Base-by-base conservation (phyloP, 2,113 vertebrate genomes). In the Cacatua alba region DNA sequence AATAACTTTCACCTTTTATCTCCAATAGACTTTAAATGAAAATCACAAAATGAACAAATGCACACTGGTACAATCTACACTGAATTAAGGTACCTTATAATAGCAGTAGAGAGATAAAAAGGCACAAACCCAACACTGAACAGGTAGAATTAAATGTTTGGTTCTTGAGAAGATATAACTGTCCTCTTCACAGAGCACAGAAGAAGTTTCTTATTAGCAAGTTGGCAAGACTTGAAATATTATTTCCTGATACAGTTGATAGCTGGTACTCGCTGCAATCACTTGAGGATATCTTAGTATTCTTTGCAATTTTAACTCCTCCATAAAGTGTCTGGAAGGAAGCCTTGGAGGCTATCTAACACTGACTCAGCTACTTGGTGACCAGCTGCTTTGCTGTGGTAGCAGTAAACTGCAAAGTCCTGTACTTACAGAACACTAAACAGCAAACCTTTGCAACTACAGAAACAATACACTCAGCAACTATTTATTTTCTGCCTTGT, bases 371-470 rank as follows among this genome's bases (percentile, higher is more conserved):
- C 85, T 71, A 31, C 64, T 81, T 10, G 46, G 76, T 92, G 92
- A 90, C 75, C 93, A 94, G 80, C 37, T 44, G 72, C 90, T 93
- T 96, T 92, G 69, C 94, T 93, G 83, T 84, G 95, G 86, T 71
- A 92, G 86, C 76, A 81, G 59, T 31, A 55, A 88, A 80, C 80
- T 57, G 82, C 77, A 25, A 79, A 93, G 88, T 90, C 77, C 83
- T 80, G 44, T 37, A 67, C 85, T 74, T 81, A 93, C 16, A 91
- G 91, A 84, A 57, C 62, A 78, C 48, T 82, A 86, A 89, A 93
- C 78, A 95, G 41, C 94, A 91, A 94, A 69, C 67, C 62, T 91
- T 52, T 64, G 20, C 41, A 63, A 59, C 33, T 41, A 77, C 81
- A 93, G 70, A 92, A 96, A 87, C 92, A 92, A 79, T 28, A 69